phyloP scores from a whole-genome alignment of 2,888 invertebrate species.

The Diaperis boleti region DNA sequence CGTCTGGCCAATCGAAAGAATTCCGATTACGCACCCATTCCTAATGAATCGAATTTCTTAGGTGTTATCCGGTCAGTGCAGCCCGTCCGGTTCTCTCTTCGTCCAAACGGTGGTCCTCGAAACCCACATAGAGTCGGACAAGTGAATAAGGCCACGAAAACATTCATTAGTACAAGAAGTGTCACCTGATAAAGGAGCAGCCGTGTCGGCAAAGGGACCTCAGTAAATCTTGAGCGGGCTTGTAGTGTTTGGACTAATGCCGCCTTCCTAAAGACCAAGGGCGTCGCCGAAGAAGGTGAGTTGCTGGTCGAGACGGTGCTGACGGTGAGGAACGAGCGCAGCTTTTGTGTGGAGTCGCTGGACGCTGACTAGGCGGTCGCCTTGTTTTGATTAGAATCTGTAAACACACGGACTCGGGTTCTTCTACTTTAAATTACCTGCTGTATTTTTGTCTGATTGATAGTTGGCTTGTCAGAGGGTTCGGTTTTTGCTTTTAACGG shows the following conservation, averaged over 20 bases:
- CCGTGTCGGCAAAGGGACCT: slow-evolving; percentile 62
- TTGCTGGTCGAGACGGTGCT: slow-evolving; percentile 34
- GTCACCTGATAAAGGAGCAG: slow-evolving; percentile 64
- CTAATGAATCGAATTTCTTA: slow-evolving; percentile 22
- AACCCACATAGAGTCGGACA: slow-evolving; percentile 48
- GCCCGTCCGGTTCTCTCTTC: slow-evolving; percentile 6
- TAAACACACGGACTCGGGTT: slow-evolving; percentile 59
- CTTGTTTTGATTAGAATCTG: slow-evolving; percentile 63
- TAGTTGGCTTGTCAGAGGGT: slow-evolving; percentile 32
- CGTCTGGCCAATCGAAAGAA: slow-evolving; percentile 9
- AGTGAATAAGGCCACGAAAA: slow-evolving; percentile 60
- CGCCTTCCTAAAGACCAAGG: slow-evolving; percentile 39
- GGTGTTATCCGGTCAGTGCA: slow-evolving; percentile 22
- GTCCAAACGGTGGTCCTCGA: slow-evolving; percentile 45
- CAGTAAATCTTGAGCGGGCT: slow-evolving; percentile 62
- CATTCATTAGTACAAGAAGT: slow-evolving; percentile 65
- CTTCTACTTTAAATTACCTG: slow-evolving; percentile 63
- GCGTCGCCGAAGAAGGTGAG: slow-evolving; percentile 29
- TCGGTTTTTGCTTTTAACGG: slow-evolving; percentile 13
- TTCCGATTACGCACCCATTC: slow-evolving; percentile 19
- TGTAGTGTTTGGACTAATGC: slow-evolving; percentile 59
- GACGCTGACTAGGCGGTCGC: slow-evolving; percentile 59
- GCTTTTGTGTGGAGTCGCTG: slow-evolving; percentile 42
- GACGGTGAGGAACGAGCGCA: slow-evolving; percentile 33
- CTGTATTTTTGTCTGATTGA: slow-evolving; percentile 49